Base-by-base conservation (phyloP, 2,113 vertebrate species). In the Charadrius vociferus region DNA sequence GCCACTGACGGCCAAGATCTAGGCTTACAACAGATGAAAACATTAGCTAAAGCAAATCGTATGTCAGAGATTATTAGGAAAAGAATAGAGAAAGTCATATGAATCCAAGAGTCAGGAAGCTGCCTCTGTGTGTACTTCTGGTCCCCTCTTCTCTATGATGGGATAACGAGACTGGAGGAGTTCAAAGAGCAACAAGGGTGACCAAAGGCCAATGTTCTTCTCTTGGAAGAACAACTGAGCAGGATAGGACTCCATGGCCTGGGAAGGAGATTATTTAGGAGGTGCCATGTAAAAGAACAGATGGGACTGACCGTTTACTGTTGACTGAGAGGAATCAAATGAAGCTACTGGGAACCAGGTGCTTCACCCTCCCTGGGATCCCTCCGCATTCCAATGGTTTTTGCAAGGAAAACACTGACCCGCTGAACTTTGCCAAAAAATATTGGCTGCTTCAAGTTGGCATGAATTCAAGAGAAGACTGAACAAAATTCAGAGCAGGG, bases 241-340 rank as follows among this genome's bases (percentile, higher is more conserved):
- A 61, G 66, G 41, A n/a, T 21, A 79, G 29, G 62, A 55, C 26
- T 75, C 58, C 14, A 15, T 7, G 21, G 45, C 27, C 45, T 52
- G 34, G 23, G 27, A 77, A 77, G 32, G 30, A 59, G 32, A 50
- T 59, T 47, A 49, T 50, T 61, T 66, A 45, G 47, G 29, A 39
- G 32, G 24, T 2, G 1, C 14, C 2, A 0, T 29, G n/a, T 50
- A n/a, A 65, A 67, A 71, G 52, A 81, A 56, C 0, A 1, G 45
- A 32, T 32, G 4, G 32, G 23, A 62, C 34, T 24, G 14, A 47
- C 32, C 6, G 62, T 45, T 50, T 77, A 50, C 32, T 50, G 52
- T 61, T 66, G 26, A 65, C 17, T 59, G 7, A 12, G 12, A 74
- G 50, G 26, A 68, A 78, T 45, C 26, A 87, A 82, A 56, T 0